phyloP scores from a whole-genome alignment of 2,797 vertebrate genomes.

The Sibirionetta formosa region DNA sequence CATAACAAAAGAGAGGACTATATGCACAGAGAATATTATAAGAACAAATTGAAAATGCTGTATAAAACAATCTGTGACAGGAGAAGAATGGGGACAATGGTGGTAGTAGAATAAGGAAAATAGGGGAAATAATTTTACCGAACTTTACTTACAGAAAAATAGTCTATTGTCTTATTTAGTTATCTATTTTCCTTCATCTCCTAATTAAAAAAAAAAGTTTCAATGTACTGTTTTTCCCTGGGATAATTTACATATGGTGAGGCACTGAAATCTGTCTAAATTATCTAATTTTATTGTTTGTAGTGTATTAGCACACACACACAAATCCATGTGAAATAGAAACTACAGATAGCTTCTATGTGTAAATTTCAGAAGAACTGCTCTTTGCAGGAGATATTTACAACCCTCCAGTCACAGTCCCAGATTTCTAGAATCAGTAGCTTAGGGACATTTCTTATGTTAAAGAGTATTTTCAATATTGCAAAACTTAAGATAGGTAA shows the following conservation, averaged over 20 bases:
- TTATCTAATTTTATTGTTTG: background rate
- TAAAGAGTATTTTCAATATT: background rate
- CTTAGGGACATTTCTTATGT: background rate
- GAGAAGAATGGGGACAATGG: background rate
- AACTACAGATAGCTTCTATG: background rate
- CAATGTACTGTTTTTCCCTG: background rate
- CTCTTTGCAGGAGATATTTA: background rate
- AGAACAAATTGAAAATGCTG: constrained; percentile 47
- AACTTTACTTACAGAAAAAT: constrained; percentile 14
- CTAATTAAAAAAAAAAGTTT: background rate
- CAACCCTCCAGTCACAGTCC: background rate
- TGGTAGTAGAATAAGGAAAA: background rate
- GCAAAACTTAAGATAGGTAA: background rate
- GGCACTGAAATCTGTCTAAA: background rate
- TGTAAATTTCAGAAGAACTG: background rate
- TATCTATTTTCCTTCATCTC: background rate
- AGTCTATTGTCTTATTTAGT: background rate
- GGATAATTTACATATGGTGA: background rate
- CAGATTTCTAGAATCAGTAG: background rate
- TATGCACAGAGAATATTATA: constrained; percentile 6
- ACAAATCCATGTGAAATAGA: background rate
- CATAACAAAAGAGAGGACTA: constrained; percentile 47
- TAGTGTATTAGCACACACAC: background rate
- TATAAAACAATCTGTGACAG: constrained; percentile 44
- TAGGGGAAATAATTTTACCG: constrained; percentile 26